Evolutionary conservation across 2,797 vertebrate genomes (phyloP), one percentile per base, ranked within the genome.

Genomic region (Cuculus canorus): DNA sequence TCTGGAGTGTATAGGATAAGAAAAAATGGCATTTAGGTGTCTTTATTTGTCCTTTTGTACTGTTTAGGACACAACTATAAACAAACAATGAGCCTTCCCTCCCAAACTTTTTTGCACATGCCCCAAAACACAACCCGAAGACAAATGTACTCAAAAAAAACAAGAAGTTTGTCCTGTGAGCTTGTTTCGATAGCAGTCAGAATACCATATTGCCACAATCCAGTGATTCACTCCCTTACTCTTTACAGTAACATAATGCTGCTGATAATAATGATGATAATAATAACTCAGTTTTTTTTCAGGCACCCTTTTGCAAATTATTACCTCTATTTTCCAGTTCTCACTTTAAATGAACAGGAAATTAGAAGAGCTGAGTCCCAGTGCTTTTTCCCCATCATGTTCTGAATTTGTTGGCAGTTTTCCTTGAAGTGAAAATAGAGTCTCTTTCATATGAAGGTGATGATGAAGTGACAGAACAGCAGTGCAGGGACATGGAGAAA

Each of bases 41-140:
- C 47, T 78, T 87, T 88, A 76, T 91, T 88, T 90, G 23, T 91
- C 54, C 53, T 82, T 90, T 92, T 80, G n/a, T 92, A 64, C 30
- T 24, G 4, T 90, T 82, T 86, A 73, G 53, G 68, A 75, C 30
- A 50, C 64, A 93, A 65, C 37, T 93, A 82, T 88, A 94, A 90
- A 86, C 37, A 92, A 90, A 92, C 48, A 90, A 95, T 71, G 33
- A 87, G 4, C 30, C 43, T 80, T 76, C 33, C 33, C 68, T 92
- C 35, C 32, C 61, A 71, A 56, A 11, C 32, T 71, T 91, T 48
- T 69, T 86, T 88, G 48, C 64, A 80, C 71, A 65, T 65, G 59
- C 6, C 65, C 61, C 76, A 32, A 81, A 96, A 86, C 79, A 76
- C 80, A 91, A 91, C 56, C 66, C 88, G 76, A 91, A 94, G 91